Percentiles rank a stretch among this genome's conserved stretches.
Conservation (phyloP, 2,888 invertebrate genomes). For the Harmothoe impar region DNA sequence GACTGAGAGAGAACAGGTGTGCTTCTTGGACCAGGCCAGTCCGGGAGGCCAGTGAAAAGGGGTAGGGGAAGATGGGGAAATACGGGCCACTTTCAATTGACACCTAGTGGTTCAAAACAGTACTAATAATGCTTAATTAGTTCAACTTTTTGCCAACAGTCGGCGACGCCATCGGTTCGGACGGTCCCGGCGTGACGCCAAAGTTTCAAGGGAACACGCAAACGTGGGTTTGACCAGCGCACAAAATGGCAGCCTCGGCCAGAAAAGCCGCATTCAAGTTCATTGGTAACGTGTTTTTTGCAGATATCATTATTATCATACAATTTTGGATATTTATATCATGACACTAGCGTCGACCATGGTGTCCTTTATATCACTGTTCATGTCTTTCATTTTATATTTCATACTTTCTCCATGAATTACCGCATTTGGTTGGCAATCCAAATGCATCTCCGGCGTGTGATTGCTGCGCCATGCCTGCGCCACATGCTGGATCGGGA, state of each 20-base stretch:
- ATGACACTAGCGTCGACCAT: too few relatives aligned
- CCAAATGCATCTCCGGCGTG: too few relatives aligned
- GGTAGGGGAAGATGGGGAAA: too few relatives aligned
- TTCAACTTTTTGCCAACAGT: background rate
- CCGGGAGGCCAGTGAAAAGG: too few relatives aligned
- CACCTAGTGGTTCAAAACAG: too few relatives aligned
- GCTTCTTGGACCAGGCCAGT: too few relatives aligned
- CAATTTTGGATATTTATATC: background rate
- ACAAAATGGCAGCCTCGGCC: constrained; percentile 30
- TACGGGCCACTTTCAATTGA: too few relatives aligned
- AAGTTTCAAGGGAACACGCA: background rate
- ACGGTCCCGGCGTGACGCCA: background rate
- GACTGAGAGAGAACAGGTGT: too few relatives aligned
- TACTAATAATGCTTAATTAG: too few relatives aligned
- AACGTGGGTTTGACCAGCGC: background rate
- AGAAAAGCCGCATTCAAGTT: background rate
- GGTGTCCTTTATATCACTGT: too few relatives aligned
- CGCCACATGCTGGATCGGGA: too few relatives aligned
- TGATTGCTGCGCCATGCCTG: too few relatives aligned
- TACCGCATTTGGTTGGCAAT: background rate
- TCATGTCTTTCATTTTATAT: background rate
- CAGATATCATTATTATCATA: background rate
- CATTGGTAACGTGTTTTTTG: background rate
- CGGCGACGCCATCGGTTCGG: background rate
- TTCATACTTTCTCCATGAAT: background rate